Evolutionary conservation across 1,140 invertebrate species (phyloP).

Genomic region (Harpegnathos saltator): DNA sequence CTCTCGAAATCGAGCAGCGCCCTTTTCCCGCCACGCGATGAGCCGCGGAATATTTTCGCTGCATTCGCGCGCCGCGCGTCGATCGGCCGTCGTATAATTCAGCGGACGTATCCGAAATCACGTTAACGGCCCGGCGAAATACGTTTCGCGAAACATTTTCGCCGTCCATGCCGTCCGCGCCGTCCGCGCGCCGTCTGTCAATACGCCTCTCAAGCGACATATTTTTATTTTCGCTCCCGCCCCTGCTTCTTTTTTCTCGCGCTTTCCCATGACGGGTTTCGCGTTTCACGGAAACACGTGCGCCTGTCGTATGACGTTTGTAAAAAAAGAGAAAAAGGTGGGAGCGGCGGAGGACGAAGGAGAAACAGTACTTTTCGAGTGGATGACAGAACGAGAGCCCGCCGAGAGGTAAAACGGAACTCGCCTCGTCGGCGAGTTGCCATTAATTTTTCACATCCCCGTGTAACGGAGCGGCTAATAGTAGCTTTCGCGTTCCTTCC

Average conservation of each 20-base stretch:
- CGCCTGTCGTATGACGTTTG: constrained; percentile 40
- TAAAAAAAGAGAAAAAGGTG: constrained; percentile 15
- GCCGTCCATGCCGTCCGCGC: constrained; percentile 38
- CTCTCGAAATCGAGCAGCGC: too few relatives aligned
- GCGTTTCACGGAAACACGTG: constrained; percentile 52
- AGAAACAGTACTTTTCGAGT: constrained; percentile 10
- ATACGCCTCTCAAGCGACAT: constrained; percentile 35
- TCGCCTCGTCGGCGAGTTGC: constrained; percentile 23
- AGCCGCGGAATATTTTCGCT: neutral
- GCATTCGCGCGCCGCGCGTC: neutral
- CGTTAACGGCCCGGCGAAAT: neutral
- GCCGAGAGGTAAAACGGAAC: neutral
- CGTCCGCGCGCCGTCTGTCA: constrained; percentile 40
- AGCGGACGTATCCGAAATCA: neutral
- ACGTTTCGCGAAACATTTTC: constrained; percentile 53
- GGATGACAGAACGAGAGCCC: constrained; percentile 19
- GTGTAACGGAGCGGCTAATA: constrained; percentile 62
- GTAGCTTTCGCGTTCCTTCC: constrained; percentile 14
- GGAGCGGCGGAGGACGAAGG: neutral
- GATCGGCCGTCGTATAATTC: constrained; percentile 1
- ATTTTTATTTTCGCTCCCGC: constrained; percentile 56
- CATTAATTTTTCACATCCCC: constrained; percentile 58
- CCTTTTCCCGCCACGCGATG: neutral
- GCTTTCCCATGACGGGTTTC: constrained; percentile 37
- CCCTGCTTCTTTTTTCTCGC: constrained; percentile 18